Percentiles rank a stretch among this genome's conserved stretches.
phyloP scores from a whole-genome alignment of 1,140 invertebrate genomes.

The Drosophila quadrilineata region DNA sequence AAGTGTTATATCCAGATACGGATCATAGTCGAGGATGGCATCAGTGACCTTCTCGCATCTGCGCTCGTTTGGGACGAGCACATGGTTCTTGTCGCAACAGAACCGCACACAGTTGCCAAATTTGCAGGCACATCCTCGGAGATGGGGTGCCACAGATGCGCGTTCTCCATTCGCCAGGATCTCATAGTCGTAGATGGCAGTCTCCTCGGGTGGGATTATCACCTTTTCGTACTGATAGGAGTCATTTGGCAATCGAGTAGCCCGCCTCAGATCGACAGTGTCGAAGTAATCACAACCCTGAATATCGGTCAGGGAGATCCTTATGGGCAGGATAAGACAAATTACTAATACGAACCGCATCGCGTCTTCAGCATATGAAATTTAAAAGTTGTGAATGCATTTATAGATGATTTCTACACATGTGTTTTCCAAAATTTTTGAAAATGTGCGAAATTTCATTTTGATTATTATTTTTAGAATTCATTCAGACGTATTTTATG shows the following conservation, averaged over 20 bases:
- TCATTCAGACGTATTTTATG: no score
- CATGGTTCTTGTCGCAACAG: slow-evolving; percentile 49
- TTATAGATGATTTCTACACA: no score
- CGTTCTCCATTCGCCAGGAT: slow-evolving; percentile 10
- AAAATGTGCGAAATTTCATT: no score
- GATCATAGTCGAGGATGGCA: slow-evolving; percentile 20
- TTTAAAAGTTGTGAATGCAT: no score
- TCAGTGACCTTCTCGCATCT: slow-evolving; percentile 12
- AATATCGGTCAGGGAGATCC: slow-evolving; percentile 5
- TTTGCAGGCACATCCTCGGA: slow-evolving; percentile 40
- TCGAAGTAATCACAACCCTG: slow-evolving; percentile 54
- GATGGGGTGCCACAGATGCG: slow-evolving; percentile 26
- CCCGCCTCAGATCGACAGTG: slow-evolving; percentile 43
- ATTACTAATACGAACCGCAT: background rate
- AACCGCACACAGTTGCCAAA: slow-evolving; percentile 50
- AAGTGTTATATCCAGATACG: slow-evolving; percentile 45
- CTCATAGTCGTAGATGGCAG: slow-evolving; percentile 46
- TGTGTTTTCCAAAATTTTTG: no score
- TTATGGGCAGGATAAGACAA: background rate
- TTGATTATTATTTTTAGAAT: no score
- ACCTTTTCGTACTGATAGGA: slow-evolving; percentile 57
- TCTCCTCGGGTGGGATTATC: slow-evolving; percentile 40
- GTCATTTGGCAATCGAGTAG: slow-evolving; percentile 35
- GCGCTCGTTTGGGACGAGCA: background rate
- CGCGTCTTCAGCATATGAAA: background rate